Base-by-base conservation (phyloP, 1,140 invertebrate genomes). In the Bombus turneri region DNA sequence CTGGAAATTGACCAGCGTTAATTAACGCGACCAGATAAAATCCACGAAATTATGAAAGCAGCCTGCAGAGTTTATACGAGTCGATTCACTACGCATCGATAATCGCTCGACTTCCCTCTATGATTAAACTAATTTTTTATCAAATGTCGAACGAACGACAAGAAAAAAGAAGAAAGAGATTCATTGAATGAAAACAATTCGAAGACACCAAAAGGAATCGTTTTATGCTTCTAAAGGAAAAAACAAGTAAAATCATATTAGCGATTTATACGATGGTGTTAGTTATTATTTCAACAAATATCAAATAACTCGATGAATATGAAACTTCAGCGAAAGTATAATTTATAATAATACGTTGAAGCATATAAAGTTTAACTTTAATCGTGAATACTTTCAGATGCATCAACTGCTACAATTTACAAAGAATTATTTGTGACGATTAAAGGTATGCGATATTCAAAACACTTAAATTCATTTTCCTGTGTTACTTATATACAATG, bases 31-130 rank as follows among this genome's bases (percentile, higher is more conserved):
- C n/a, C 39, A 34, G 8, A 47, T 28, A 57, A 59, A 80, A 72
- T 59, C 77, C 68, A 34, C 18, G 77, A 73, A 85, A 85, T 85
- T 80, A 81, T 85, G 69, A 85, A 80, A 85, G 34, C 83, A 34
- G 15, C 15, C 10, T 2, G 12, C 4, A 2, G 41, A 34, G 47
- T 47, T 78, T 71, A 12, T 28, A 13, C 47, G 41, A 18, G 28
- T 47, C 41, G 71, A 43, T 72, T 41, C 28, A 41, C 37, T 8
- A 25, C 4, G 28, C 37, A 13, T 18, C 71, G 41, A 72, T 31
- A 15, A 53, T 74, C 31, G 81, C 0, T 22, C 47, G 18, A 22
- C 18, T 53, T 53, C 5, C 47, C 47, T 47, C 15, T 47, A 18
- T 47, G 47, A 83, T 83, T 53, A 25, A 28, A n/a, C 41, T 37